A percentile compares a stretch with the other conserved stretches of the same genome.
Evolutionary conservation across 2,113 vertebrate genomes (phyloP).

Genomic region (Syngnathus typhle): DNA sequence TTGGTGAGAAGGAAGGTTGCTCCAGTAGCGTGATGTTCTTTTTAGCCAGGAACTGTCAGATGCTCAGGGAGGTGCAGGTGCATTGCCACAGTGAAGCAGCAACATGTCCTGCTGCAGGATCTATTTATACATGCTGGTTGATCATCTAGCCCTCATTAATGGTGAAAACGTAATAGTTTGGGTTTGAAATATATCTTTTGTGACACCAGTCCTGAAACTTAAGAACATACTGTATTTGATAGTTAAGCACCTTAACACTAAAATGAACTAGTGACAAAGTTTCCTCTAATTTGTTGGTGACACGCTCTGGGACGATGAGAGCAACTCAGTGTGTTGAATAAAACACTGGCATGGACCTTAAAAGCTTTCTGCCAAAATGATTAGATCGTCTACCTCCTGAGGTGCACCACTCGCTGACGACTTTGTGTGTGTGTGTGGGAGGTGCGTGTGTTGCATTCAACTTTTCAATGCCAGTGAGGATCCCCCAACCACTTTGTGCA

Average conservation of each 20-base stretch:
- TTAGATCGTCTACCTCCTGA: slow-evolving; percentile 47
- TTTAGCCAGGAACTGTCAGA: background rate
- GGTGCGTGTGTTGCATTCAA: slow-evolving; percentile 17
- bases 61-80: background rate
- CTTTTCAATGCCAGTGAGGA: slow-evolving; percentile 35
- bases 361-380: slow-evolving; percentile 58
- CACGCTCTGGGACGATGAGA: slow-evolving; percentile 22
- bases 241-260: slow-evolving; percentile 6
- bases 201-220: background rate
- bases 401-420: slow-evolving; percentile 32
- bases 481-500: slow-evolving; percentile 23
- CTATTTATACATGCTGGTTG: background rate
- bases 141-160: background rate
- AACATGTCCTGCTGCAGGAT: background rate
- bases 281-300: slow-evolving; percentile 26
- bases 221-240: slow-evolving; percentile 7
- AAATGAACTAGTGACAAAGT: slow-evolving; percentile 7
- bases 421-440: slow-evolving; percentile 24
- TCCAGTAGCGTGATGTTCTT: background rate
- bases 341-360: slow-evolving; percentile 41
- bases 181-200: background rate
- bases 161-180: background rate
- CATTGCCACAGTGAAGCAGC: too few relatives aligned
- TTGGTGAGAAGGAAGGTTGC: background rate
- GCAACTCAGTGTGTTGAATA: slow-evolving; percentile 32